Percentiles rank a stretch among this genome's conserved stretches.
phyloP scores from a whole-genome alignment of 2,888 invertebrate genomes.

The Asteroscopus sphinx region DNA sequence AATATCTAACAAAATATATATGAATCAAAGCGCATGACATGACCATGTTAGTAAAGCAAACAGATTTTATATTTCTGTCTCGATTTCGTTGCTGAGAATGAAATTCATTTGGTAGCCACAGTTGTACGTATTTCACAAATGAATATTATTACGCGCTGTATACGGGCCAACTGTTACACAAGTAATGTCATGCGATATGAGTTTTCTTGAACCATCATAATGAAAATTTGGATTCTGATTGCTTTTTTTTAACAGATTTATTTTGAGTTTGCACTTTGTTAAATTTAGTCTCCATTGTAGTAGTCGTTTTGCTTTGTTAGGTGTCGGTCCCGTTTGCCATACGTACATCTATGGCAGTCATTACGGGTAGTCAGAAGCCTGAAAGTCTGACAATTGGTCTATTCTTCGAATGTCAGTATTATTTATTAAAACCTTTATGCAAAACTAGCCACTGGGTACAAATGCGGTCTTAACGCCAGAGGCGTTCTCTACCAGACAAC shows the following conservation, averaged over 20 bases:
- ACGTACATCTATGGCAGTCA: too few relatives aligned
- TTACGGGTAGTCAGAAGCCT: too few relatives aligned
- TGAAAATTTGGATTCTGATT: conserved; percentile 22
- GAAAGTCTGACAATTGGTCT: too few relatives aligned
- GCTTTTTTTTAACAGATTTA: conserved; percentile 20
- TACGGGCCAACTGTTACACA: conserved; percentile 50
- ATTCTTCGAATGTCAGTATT: too few relatives aligned
- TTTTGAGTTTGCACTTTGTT: conserved; percentile 1
- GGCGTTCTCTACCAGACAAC: too few relatives aligned
- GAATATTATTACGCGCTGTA: conserved; percentile 43
- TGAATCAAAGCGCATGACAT: conserved; percentile 6
- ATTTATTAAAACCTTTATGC: too few relatives aligned
- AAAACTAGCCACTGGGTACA: too few relatives aligned
- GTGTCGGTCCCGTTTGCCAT: too few relatives aligned
- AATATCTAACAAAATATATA: not conserved
- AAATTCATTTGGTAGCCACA: conserved; percentile 29
- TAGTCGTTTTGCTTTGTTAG: too few relatives aligned
- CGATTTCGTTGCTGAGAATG: conserved; percentile 21
- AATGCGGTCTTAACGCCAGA: too few relatives aligned
- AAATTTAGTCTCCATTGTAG: too few relatives aligned
- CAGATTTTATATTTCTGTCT: conserved; percentile 17
- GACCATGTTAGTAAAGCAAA: conserved; percentile 6
- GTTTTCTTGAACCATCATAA: conserved; percentile 45
- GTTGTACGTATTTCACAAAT: conserved; percentile 39
- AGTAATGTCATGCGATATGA: conserved; percentile 47